Conservation (phyloP, 2,797 vertebrate genomes). For the Varecia variegata region DNA sequence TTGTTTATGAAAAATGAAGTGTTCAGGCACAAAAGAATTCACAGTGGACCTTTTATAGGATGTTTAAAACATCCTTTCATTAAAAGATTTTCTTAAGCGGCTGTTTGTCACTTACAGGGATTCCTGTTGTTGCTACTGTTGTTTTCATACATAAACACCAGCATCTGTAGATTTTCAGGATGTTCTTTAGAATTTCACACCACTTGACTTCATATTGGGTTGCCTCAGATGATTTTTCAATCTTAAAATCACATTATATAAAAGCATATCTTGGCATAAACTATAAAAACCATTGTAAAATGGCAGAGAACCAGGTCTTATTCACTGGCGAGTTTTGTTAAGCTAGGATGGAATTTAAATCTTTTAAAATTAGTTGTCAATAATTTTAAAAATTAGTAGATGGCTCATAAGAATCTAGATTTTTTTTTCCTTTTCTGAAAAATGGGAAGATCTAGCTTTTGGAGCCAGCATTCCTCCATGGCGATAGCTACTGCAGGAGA, state of each 20-base stretch:
- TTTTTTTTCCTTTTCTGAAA: not conserved
- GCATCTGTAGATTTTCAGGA: not conserved
- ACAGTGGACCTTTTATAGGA: constrained; percentile 69
- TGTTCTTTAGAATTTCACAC: constrained; percentile 17
- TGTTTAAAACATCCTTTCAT: constrained; percentile 72
- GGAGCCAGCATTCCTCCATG: not conserved
- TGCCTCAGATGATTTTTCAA: constrained; percentile 41
- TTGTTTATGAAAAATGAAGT: constrained; percentile 77
- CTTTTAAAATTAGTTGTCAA: not conserved
- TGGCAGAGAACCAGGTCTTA: not conserved
- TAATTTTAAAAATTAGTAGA: not conserved
- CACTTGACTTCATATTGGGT: not conserved
- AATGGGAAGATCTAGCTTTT: not conserved
- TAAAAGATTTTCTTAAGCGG: constrained; percentile 74
- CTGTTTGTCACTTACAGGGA: constrained; percentile 65
- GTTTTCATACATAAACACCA: constrained; percentile 45
- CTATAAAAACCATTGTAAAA: not conserved
- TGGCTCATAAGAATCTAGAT: not conserved
- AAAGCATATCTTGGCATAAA: not conserved
- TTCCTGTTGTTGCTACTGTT: constrained; percentile 45
- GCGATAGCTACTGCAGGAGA: not conserved
- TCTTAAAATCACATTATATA: not conserved
- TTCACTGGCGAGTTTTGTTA: not conserved
- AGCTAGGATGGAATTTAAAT: not conserved
- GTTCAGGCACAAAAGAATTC: constrained; percentile 67